Percentiles rank a stretch among this genome's conserved stretches.
Evolutionary conservation across 1,140 invertebrate species (phyloP).

Genomic region (Drosophila jambulina): DNA sequence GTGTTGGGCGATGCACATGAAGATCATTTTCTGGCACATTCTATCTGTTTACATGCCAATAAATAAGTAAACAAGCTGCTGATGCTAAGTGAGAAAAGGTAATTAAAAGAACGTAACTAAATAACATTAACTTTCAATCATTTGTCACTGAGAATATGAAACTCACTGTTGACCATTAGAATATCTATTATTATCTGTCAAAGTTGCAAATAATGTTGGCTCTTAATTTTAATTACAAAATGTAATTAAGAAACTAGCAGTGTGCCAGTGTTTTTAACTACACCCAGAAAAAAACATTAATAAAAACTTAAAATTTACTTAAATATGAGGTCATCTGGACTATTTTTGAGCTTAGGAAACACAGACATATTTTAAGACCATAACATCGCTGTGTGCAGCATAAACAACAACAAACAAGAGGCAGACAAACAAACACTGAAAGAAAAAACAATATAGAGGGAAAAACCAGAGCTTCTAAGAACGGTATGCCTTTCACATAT

Average conservation of each 20-base stretch:
- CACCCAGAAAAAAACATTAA: not conserved
- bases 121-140: not conserved
- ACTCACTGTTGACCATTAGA: not conserved
- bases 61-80: too few species aligned
- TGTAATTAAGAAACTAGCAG: constrained; percentile 3
- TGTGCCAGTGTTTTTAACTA: not conserved
- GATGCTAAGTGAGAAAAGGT: not conserved
- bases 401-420: constrained; percentile 31
- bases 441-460: constrained; percentile 18
- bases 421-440: constrained; percentile 17
- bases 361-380: not conserved
- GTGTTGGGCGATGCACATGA: too few species aligned
- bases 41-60: too few species aligned
- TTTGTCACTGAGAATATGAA: not conserved
- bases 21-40: too few species aligned
- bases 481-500: constrained; percentile 7
- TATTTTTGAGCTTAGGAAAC: not conserved
- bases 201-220: not conserved
- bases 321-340: not conserved
- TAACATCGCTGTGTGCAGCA: not conserved
- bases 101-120: not conserved
- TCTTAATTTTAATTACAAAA: constrained; percentile 1
- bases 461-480: constrained; percentile 21
- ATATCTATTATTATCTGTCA: not conserved
- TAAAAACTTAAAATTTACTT: not conserved